A percentile compares a stretch with the other conserved stretches of the same genome.
These are phyloP conservation scores for Upupa epops DNA, from an alignment of 2,113 vertebrate species.

Conservation along the genomic window DNA sequence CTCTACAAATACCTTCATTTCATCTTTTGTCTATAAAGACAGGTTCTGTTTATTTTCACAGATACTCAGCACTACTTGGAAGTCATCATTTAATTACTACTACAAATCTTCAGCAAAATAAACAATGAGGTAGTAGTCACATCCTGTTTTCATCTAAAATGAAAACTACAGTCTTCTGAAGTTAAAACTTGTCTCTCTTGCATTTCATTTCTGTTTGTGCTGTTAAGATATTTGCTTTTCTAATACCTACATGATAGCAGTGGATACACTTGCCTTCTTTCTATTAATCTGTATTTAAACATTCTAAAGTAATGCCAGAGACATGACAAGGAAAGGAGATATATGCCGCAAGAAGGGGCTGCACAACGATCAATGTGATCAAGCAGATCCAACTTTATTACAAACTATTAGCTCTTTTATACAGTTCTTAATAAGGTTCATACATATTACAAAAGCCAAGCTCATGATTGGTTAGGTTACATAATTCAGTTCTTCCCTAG, in stretches of 20 bases:
- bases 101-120: slow-evolving; percentile 28
- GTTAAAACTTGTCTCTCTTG: neutral
- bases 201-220: neutral
- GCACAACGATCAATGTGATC: no score
- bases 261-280: neutral
- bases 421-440: no score
- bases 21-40: neutral
- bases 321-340: neutral
- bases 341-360: no score
- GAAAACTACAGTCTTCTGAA: neutral
- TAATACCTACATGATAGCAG: neutral
- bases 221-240: neutral
- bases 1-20: neutral
- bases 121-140: neutral
- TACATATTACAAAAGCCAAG: no score
- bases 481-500: no score
- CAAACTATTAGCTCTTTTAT: no score
- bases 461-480: no score
- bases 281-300: slow-evolving; percentile 27
- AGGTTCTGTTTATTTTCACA: slow-evolving; percentile 25
- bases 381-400: no score
- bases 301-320: neutral
- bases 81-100: slow-evolving; percentile 25
- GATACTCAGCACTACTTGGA: neutral
- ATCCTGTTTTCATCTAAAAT: neutral